Evolutionary conservation across 1,140 invertebrate genomes (phyloP).

Genomic region (Meloidogyne hapla): DNA sequence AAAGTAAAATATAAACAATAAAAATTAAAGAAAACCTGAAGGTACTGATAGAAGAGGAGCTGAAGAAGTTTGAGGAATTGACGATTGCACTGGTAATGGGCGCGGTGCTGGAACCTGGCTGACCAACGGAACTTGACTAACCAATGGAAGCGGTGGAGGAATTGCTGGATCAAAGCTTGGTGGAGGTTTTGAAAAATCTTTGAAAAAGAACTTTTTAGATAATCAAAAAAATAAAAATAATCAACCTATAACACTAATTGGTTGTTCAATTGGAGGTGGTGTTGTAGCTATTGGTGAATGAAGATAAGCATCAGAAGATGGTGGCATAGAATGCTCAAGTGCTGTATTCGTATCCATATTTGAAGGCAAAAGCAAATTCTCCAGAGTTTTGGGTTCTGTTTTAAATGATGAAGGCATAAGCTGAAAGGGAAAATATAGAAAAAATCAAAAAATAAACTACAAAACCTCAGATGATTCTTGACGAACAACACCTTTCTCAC

Average conservation of each 20-base stretch:
- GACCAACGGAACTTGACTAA: not conserved
- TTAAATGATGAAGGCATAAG: too few relatives aligned
- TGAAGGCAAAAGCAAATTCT: too few relatives aligned
- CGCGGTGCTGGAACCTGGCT: not conserved
- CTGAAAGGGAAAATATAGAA: too few relatives aligned
- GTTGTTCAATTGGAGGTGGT: conserved; percentile 21
- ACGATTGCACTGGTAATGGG: not conserved
- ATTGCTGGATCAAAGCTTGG: conserved; percentile 37
- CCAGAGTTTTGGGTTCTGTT: too few relatives aligned
- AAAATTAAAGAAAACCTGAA: not conserved
- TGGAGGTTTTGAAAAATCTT: conserved; percentile 36
- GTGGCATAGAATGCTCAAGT: not conserved
- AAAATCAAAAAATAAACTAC: not conserved
- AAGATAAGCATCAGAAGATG: not conserved
- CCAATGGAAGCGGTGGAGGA: conserved; percentile 25
- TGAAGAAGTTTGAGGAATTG: not conserved
- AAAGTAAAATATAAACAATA: not conserved
- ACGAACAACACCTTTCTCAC: conserved; percentile 20
- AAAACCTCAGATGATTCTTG: conserved; percentile 17
- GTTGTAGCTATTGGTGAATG: conserved; percentile 3
- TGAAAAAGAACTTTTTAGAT: not conserved
- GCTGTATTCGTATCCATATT: too few relatives aligned
- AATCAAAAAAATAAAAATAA: not conserved
- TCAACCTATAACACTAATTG: conserved; percentile 23
- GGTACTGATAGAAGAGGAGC: not conserved